Evolutionary conservation across 2,113 vertebrate species (phyloP), one percentile per base, ranked within the genome.

Genomic region (Proteles cristata): DNA sequence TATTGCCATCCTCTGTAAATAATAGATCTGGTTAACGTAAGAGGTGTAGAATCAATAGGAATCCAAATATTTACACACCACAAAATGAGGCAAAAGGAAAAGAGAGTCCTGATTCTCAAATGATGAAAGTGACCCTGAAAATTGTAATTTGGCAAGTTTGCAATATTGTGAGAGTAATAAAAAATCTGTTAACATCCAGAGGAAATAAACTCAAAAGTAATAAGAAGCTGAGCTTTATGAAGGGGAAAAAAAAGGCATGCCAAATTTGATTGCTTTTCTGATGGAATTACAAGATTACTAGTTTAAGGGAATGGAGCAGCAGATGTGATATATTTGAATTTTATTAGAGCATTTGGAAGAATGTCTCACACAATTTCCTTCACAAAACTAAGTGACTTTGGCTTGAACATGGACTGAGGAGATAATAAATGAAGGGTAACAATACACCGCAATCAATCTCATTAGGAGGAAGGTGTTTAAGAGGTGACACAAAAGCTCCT

Each of bases 311-410:
- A 74, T 15, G 35, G 48, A 97, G 92, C 98, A 97, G 92, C 98
- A 97, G 97, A 98, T 96, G 95, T 94, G 93, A 97, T 96, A 77
- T 66, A 97, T 96, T 90, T 97, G 96, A 96, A 94, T 97, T 98
- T 98, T 97, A 98, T 98, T 97, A 97, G 94, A 53, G 77, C 91
- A 88, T 92, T 86, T 83, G 93, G 90, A 91, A 96, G 68, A 96
- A 94, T 2, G 2, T 86, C 45, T 69, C 91, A 82, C 63, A 65
- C 85, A 71, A 96, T 97, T 96, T 96, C 91, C 91, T 93, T 90
- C 74, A 93, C 50, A 88, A 97, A 97, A 91, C 88, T 35, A 74
- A 96, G 93, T 94, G 87, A 88, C 84, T 96, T 8, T 92, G 96
- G 89, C 87, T 97, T 55, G 74, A 93, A 81, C 48, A 2, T 3